These are phyloP conservation scores for Pteronura brasiliensis DNA, from an alignment of 2,113 vertebrate genomes.

Conservation along the genomic window DNA sequence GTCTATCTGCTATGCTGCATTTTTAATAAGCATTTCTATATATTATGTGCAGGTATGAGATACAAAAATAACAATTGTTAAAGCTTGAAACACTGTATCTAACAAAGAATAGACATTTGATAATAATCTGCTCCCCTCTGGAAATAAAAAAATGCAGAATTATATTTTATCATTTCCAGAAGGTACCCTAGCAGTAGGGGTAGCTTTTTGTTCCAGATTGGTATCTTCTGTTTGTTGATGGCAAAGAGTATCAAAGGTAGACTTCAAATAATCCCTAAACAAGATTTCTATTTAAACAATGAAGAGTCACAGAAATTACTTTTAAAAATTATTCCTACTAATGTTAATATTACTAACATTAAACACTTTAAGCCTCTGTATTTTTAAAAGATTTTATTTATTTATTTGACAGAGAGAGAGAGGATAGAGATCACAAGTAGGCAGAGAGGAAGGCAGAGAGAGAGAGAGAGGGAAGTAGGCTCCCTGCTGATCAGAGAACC, in stretches of 20 bases:
- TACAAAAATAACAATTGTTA: slow-evolving; percentile 17
- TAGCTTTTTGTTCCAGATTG: not conserved
- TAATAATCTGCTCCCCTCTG: not conserved
- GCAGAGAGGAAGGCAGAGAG: too few species aligned
- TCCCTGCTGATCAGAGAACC: too few species aligned
- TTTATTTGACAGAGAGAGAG: too few species aligned
- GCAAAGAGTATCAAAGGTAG: not conserved
- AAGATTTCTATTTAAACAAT: slow-evolving; percentile 15
- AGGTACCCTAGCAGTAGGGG: not conserved
- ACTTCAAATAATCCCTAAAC: slow-evolving; percentile 4
- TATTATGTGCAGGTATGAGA: not conserved
- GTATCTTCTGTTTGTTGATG: not conserved
- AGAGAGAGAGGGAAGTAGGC: too few species aligned
- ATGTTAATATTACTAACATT: not conserved
- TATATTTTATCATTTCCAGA: slow-evolving; percentile 24
- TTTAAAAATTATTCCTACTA: not conserved
- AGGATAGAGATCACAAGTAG: too few species aligned
- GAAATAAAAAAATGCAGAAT: not conserved
- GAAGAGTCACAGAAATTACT: not conserved
- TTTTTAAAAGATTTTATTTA: not conserved
- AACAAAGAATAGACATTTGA: slow-evolving; percentile 17
- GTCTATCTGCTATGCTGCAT: not conserved
- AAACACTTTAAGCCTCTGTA: slow-evolving; percentile 15
- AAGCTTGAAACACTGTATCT: slow-evolving; percentile 33
- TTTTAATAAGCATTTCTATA: slow-evolving; percentile 1